Conservation (phyloP, 2,797 vertebrate genomes). For the Erpetoichthys calabaricus region DNA sequence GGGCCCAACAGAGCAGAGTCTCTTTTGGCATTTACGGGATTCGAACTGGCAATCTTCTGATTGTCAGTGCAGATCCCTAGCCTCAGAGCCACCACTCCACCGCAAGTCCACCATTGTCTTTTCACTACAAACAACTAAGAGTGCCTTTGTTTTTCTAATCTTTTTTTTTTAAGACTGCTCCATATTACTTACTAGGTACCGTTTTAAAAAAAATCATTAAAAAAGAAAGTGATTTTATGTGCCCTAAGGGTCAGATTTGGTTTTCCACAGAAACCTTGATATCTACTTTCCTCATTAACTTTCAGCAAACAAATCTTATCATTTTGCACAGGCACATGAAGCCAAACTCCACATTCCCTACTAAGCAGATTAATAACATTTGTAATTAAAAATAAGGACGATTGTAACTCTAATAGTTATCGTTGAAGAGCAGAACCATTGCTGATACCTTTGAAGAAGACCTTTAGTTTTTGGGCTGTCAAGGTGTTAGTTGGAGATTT, state of each 20-base stretch:
- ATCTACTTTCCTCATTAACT: slow-evolving; percentile 16
- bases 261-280: slow-evolving; percentile 5
- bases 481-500: slow-evolving; percentile 30
- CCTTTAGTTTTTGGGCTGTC: slow-evolving; percentile 43
- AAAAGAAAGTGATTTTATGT: slow-evolving; percentile 1
- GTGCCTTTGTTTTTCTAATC: too few species aligned
- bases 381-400: slow-evolving; percentile 48
- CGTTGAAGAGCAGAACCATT: slow-evolving; percentile 31
- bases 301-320: slow-evolving; percentile 38
- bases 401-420: slow-evolving; percentile 33
- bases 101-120: too few species aligned
- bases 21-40: too few species aligned
- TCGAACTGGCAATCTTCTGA: too few species aligned
- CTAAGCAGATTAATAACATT: slow-evolving; percentile 54
- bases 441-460: slow-evolving; percentile 40
- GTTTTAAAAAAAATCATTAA: too few species aligned
- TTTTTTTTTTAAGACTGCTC: too few species aligned
- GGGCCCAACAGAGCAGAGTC: too few species aligned
- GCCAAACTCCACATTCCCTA: slow-evolving; percentile 27
- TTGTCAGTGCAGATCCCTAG: too few species aligned
- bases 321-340: slow-evolving; percentile 37
- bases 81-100: too few species aligned
- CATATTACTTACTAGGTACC: too few species aligned
- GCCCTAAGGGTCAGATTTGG: slow-evolving; percentile 24
- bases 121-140: too few species aligned